Evolutionary conservation across 2,797 vertebrate species (phyloP).

Genomic region (Intellagama lesueurii): DNA sequence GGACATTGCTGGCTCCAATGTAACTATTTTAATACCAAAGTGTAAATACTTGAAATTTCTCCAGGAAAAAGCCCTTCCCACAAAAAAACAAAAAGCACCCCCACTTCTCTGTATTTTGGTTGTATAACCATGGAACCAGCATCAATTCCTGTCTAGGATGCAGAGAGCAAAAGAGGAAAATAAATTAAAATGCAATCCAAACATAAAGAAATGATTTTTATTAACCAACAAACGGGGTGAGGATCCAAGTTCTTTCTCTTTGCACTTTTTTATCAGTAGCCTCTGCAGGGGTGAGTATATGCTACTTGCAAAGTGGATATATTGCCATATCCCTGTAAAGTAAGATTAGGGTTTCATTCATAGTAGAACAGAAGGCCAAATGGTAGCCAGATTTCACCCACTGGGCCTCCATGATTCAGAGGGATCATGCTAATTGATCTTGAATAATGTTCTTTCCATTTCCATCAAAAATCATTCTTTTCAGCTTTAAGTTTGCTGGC

Average conservation of each 20-base stretch:
- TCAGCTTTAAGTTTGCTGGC: too few relatives aligned
- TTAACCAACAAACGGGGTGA: background rate
- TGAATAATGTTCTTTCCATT: background rate
- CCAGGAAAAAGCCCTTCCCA: background rate
- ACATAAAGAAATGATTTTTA: background rate
- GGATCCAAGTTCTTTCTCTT: background rate
- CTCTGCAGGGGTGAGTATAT: background rate
- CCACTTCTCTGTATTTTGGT: background rate
- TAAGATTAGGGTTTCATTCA: background rate
- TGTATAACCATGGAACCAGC: background rate
- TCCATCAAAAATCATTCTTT: background rate
- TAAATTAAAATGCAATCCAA: background rate
- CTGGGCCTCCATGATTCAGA: background rate
- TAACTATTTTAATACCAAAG: background rate
- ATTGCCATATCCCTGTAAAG: too few relatives aligned
- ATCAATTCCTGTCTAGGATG: background rate
- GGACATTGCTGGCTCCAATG: background rate
- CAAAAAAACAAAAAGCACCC: too few relatives aligned
- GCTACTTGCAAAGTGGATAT: background rate
- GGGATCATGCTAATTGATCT: background rate
- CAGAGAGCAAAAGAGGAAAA: background rate
- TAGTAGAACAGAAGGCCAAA: background rate
- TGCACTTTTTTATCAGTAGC: background rate
- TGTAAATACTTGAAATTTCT: background rate
- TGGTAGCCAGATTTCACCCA: background rate